Evolutionary conservation across 53 echinoderm and acorn worm genomes (phyloP), one percentile per base, ranked within the genome.

Genomic region (Temnopleurus reevesii): DNA sequence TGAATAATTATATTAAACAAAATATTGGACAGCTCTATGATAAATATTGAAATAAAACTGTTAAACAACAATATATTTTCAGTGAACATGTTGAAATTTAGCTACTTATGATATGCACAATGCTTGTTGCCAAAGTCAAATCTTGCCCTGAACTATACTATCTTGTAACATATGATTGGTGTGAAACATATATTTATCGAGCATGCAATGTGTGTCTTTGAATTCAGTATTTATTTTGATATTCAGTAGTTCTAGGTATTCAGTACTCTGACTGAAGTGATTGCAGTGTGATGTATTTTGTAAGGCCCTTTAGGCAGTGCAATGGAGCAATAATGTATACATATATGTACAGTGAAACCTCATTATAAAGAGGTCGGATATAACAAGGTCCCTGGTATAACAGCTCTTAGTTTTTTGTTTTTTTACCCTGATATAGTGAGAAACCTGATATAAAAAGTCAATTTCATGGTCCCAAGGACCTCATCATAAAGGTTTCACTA

Each of bases 241-340:
- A 55, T 55, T 23, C 24, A 71, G 71, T n/a, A n/a, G n/a, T n/a
- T n/a, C 71, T 71, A 38, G 71, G 71, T 71, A 71, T 71, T 71
- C 71, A 71, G 71, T 71, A 71, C 71, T 71, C 18, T 21, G 2
- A 9, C 71, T 41, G 43, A 71, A 38, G 4, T 5, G 41, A 38
- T 71, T 71, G 71, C 71, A 5, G 71, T 71, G 71, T 71, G 43
- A 43, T 8, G n/a, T 41, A 41, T 41, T n/a, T 56, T 71, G 38
- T 63, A 63, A 63, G 63, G 63, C 63, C 63, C 15, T 71, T 38
- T 21, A 71, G 71, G 71, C 34, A 63, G 63, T 71, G 71, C 71
- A 71, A 71, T 71, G 8, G 23, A 71, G 71, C 71, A 71, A 71
- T 71, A 71, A 71, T 2, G 30, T 29, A 2, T 7, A 12, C 12